These are phyloP conservation scores for Rhizomys pruinosus DNA, from an alignment of 2,113 vertebrate species.

Conservation along the genomic window DNA sequence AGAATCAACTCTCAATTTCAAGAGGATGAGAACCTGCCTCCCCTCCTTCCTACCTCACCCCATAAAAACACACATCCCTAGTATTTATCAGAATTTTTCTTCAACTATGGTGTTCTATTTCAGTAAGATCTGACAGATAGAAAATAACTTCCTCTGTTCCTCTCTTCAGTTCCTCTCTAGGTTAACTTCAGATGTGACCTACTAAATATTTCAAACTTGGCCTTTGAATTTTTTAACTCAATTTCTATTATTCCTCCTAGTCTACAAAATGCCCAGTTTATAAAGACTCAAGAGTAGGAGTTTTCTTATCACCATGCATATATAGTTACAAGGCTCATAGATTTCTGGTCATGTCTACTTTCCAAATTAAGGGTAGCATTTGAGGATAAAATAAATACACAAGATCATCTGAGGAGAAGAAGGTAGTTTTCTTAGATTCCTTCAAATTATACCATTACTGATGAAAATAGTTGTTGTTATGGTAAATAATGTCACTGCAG, in stretches of 20 bases:
- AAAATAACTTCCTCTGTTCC: neutral
- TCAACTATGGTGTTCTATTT: neutral
- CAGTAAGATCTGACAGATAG: neutral
- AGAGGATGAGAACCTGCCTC: too few relatives aligned
- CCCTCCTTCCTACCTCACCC: neutral
- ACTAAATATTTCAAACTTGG: neutral
- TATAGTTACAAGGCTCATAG: neutral
- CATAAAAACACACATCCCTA: neutral
- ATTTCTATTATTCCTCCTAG: neutral
- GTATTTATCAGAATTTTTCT: neutral
- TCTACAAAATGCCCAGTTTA: neutral
- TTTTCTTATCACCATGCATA: neutral
- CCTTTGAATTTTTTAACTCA: too few relatives aligned
- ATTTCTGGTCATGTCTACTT: neutral
- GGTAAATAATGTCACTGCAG: neutral
- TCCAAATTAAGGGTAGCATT: neutral
- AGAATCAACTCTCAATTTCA: neutral
- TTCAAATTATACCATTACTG: neutral
- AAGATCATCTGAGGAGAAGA: neutral
- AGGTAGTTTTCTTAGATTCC: neutral
- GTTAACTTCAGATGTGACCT: neutral
- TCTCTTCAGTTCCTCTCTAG: fast-evolving
- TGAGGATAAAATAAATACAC: neutral
- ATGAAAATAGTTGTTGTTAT: neutral
- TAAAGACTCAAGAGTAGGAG: neutral